These are phyloP conservation scores for Labeo rohita DNA, from an alignment of 2,113 vertebrate species.

Conservation along the genomic window DNA sequence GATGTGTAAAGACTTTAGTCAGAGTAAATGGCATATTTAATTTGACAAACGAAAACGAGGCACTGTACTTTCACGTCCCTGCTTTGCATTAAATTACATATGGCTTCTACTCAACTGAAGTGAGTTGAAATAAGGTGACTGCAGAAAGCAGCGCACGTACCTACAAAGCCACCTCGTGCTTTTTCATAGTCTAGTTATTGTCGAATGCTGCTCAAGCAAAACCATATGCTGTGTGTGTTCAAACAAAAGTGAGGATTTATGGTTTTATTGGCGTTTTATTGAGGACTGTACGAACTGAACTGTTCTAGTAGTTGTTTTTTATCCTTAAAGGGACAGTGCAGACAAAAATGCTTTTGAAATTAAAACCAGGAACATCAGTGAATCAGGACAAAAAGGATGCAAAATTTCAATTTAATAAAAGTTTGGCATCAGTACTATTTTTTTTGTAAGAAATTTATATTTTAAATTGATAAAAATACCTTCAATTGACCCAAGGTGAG, in stretches of 20 bases:
- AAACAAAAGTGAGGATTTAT: not conserved
- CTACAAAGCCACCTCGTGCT: not conserved
- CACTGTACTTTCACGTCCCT: not conserved
- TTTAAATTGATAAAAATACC: not conserved
- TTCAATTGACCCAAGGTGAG: not conserved
- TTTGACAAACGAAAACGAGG: not conserved
- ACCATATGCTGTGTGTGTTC: not conserved
- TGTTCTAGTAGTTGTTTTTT: not conserved
- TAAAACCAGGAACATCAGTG: not conserved
- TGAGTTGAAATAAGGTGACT: not conserved
- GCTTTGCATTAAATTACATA: not conserved
- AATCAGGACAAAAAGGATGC: not conserved
- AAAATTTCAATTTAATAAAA: not conserved
- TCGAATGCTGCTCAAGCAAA: not conserved
- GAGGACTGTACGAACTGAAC: not conserved
- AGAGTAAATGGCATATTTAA: slow-evolving; percentile 24
- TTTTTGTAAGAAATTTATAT: not conserved
- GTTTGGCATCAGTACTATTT: not conserved
- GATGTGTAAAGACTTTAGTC: slow-evolving; percentile 11
- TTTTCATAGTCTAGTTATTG: not conserved
- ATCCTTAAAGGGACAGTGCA: not conserved
- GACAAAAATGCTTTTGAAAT: not conserved
- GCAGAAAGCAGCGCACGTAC: not conserved
- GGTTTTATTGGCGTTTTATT: not conserved
- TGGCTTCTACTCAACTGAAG: not conserved